A percentile compares a stretch with the other conserved stretches of the same genome.
Evolutionary conservation across 1,140 invertebrate species (phyloP).

Genomic region (Drosophila quadrilineata): DNA sequence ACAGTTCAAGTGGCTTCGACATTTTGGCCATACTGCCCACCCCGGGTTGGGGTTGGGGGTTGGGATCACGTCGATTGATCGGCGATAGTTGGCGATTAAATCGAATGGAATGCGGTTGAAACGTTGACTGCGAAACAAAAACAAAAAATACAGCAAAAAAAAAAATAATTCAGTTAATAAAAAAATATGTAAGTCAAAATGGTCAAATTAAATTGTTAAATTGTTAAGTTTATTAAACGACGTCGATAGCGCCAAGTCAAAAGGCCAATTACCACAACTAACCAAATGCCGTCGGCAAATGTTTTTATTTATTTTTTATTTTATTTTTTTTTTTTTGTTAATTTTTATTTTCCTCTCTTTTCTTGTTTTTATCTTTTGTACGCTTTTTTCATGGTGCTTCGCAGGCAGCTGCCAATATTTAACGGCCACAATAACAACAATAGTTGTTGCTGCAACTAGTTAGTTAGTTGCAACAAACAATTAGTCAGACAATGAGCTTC

Average conservation of each 20-base stretch:
- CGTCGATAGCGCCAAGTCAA: constrained; percentile 32
- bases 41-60: neutral
- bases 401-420: constrained; percentile 6
- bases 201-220: constrained; percentile 62
- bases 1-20: constrained; percentile 55
- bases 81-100: too few relatives aligned
- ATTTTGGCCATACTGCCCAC: constrained; percentile 15
- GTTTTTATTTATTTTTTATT: neutral
- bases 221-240: constrained; percentile 58
- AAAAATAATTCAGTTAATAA: too few relatives aligned
- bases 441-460: neutral
- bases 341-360: neutral
- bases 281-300: neutral
- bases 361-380: neutral
- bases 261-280: constrained; percentile 14
- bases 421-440: too few relatives aligned
- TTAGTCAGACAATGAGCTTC: constrained; percentile 54
- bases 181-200: constrained; percentile 20
- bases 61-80: constrained; percentile 27
- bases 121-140: neutral
- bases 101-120: neutral
- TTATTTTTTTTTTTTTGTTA: neutral
- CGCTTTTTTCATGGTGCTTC: constrained; percentile 1
- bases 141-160: too few relatives aligned
- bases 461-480: constrained; percentile 3